Conservation (phyloP, 2,888 invertebrate species). For the Chrysodeixis includens region DNA sequence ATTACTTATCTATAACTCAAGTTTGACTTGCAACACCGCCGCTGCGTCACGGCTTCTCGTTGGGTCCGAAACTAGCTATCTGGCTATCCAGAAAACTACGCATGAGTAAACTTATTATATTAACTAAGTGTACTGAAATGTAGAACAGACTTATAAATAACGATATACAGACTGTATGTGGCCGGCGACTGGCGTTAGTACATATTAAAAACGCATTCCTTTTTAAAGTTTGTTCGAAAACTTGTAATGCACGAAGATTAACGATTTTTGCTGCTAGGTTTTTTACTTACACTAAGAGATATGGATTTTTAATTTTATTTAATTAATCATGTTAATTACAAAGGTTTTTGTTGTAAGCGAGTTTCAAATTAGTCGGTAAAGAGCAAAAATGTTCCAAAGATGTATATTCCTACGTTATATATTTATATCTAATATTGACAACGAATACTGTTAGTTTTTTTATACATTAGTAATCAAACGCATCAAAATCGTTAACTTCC, state of each 20-base stretch:
- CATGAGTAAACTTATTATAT: no score
- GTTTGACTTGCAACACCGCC: no score
- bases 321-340: not conserved
- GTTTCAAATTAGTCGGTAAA: not conserved
- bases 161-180: no score
- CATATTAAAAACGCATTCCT: slow-evolving; percentile 45
- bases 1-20: no score
- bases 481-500: slow-evolving; percentile 47
- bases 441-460: slow-evolving; percentile 36
- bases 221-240: slow-evolving; percentile 44
- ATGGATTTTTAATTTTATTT: no score
- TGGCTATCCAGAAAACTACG: no score
- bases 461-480: slow-evolving; percentile 6
- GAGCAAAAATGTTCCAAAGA: not conserved
- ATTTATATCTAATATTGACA: slow-evolving; percentile 14
- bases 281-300: not conserved
- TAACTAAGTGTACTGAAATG: no score
- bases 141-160: no score
- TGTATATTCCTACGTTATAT: not conserved
- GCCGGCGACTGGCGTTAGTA: no score
- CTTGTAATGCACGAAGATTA: slow-evolving; percentile 37
- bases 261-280: slow-evolving; percentile 28
- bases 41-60: no score
- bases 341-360: not conserved
- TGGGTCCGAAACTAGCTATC: no score